Conservation (phyloP, 2,888 invertebrate genomes). For the Bombylius discolor region DNA sequence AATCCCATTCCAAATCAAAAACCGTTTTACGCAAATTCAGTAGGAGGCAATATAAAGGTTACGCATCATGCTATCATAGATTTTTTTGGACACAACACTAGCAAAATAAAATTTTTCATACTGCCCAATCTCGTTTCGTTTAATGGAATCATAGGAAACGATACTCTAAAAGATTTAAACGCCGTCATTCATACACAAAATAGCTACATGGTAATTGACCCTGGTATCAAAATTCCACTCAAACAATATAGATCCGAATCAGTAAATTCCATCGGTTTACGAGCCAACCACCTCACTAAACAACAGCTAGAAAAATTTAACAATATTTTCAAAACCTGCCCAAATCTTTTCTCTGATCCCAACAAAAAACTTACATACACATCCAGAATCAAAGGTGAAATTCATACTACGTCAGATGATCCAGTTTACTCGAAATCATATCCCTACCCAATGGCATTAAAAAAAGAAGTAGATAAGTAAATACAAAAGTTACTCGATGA, state of each 20-base stretch:
- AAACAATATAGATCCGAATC: conserved; percentile 2
- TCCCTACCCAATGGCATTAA: not conserved
- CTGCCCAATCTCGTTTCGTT: not conserved
- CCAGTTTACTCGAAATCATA: conserved; percentile 1
- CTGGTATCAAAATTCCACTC: not conserved
- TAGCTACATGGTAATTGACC: not conserved
- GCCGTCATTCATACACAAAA: not conserved
- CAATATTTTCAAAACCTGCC: not conserved
- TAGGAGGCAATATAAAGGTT: conserved; percentile 7
- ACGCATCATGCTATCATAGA: conserved; percentile 8
- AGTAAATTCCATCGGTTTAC: conserved; percentile 2
- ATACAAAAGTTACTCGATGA: not conserved
- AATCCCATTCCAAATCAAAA: conserved; percentile 8
- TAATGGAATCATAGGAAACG: not conserved
- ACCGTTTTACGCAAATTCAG: conserved; percentile 8
- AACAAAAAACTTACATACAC: not conserved
- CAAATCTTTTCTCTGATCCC: not conserved
- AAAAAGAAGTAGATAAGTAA: not conserved
- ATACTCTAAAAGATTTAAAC: not conserved
- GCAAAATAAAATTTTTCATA: not conserved
- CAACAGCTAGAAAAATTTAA: not conserved
- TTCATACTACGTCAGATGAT: not conserved
- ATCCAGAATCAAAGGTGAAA: not conserved
- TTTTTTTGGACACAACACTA: conserved; percentile 3
- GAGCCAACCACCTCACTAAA: conserved; percentile 1